phyloP scores from a whole-genome alignment of 2,888 invertebrate genomes.

The Ophioninae sp. region DNA sequence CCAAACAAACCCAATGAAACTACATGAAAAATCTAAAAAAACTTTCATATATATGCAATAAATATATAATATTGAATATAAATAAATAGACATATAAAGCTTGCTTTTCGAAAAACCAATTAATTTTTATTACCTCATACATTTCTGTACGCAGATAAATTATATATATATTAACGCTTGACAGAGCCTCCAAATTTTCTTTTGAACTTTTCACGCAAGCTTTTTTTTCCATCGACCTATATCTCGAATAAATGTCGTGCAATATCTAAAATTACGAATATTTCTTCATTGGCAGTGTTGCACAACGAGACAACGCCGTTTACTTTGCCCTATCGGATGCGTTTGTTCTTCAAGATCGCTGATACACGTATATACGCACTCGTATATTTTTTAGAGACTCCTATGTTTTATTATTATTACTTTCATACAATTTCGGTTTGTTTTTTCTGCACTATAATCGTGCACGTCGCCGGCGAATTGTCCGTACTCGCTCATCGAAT shows the following conservation, averaged over 20 bases:
- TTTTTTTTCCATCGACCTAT: neutral
- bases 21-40: no score
- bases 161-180: no score
- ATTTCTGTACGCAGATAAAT: no score
- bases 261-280: neutral
- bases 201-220: neutral
- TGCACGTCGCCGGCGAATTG: conserved; percentile 51
- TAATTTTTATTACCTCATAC: no score
- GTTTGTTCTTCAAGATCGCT: conserved; percentile 36
- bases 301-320: conserved; percentile 44
- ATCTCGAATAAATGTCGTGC: neutral
- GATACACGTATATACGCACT: conserved; percentile 44
- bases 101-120: no score
- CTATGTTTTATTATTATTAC: conserved; percentile 51
- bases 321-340: conserved; percentile 37
- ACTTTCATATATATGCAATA: no score
- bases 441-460: conserved; percentile 49
- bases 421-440: conserved; percentile 41
- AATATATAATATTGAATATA: no score
- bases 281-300: conserved; percentile 20
- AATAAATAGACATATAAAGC: no score
- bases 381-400: conserved; percentile 35
- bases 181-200: neutral
- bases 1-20: no score
- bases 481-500: conserved; percentile 54